These are phyloP conservation scores for Galemys pyrenaicus DNA, from an alignment of 2,113 vertebrate species.

Conservation along the genomic window DNA sequence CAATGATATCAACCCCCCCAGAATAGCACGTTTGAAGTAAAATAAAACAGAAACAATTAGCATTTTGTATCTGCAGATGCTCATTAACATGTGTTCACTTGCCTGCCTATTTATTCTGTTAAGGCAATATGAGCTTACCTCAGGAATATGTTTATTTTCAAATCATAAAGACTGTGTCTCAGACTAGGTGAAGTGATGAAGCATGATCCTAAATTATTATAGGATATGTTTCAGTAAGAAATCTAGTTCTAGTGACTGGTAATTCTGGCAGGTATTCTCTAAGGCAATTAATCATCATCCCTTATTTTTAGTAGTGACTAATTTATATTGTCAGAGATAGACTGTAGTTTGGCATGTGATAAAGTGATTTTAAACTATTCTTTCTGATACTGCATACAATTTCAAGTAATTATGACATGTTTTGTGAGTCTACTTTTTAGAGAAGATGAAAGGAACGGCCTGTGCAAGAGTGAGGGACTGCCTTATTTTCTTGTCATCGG, in stretches of 20 bases:
- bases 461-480: neutral
- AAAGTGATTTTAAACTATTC: slow-evolving; percentile 76
- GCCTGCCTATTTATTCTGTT: neutral
- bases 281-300: slow-evolving; percentile 76
- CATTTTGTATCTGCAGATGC: neutral
- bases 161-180: slow-evolving; percentile 11
- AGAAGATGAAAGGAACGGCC: slow-evolving; percentile 9
- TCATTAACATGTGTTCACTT: neutral
- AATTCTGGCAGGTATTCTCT: slow-evolving; percentile 72
- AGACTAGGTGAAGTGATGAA: slow-evolving; percentile 33
- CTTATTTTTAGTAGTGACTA: slow-evolving; percentile 82
- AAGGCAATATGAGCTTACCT: neutral
- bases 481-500: slow-evolving; percentile 1
- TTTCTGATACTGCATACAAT: neutral
- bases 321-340: slow-evolving; percentile 81
- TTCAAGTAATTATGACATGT: slow-evolving; percentile 68
- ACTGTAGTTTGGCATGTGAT: slow-evolving; percentile 75
- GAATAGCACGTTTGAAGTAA: neutral
- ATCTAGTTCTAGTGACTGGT: slow-evolving; percentile 48
- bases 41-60: slow-evolving; percentile 28
- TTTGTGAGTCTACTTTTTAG: slow-evolving; percentile 58
- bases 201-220: slow-evolving; percentile 42
- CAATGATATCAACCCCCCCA: slow-evolving; percentile 41
- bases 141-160: slow-evolving; percentile 28
- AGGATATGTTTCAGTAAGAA: slow-evolving; percentile 46